Percentiles rank a stretch among this genome's conserved stretches.
phyloP scores from a whole-genome alignment of 2,888 invertebrate species.

The Thecocarcelia acutangulata region DNA sequence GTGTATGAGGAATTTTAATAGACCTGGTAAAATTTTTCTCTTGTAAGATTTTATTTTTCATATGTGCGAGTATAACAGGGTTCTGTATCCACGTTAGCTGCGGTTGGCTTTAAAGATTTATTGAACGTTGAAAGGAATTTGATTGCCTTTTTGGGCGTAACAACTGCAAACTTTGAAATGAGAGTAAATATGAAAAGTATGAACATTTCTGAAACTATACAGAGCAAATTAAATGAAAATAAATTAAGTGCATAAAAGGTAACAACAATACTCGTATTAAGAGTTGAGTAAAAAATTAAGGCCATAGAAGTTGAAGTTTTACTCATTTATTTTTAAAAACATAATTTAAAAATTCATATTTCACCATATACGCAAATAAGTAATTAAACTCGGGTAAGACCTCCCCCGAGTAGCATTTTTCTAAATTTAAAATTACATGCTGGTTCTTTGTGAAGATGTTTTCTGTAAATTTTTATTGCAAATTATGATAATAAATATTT shows the following conservation, averaged over 20 bases:
- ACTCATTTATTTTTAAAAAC: background rate
- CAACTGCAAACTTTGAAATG: constrained; percentile 8
- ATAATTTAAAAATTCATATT: constrained; percentile 44
- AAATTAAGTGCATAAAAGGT: constrained; percentile 5
- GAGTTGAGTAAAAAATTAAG: too few relatives aligned
- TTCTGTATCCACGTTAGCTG: constrained; percentile 44
- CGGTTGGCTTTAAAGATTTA: constrained; percentile 56
- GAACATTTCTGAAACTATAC: constrained; percentile 1
- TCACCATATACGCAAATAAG: constrained; percentile 7
- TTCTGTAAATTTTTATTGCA: constrained; percentile 23
- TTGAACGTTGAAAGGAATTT: constrained; percentile 52
- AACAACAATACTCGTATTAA: too few relatives aligned
- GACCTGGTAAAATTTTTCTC: constrained; percentile 57
- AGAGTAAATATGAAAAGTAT: background rate
- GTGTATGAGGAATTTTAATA: constrained; percentile 53
- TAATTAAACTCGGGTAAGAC: background rate
- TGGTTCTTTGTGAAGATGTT: background rate
- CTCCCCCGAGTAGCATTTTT: constrained; percentile 29
- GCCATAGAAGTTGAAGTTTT: too few relatives aligned
- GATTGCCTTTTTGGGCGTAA: constrained; percentile 41
- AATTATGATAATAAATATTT: constrained; percentile 17
- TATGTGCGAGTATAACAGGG: background rate
- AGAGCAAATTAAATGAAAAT: constrained; percentile 1
- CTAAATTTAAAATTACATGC: background rate
- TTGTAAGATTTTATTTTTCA: constrained; percentile 22